phyloP scores from a whole-genome alignment of 1,140 invertebrate genomes.

The Steinernema khuongi region DNA sequence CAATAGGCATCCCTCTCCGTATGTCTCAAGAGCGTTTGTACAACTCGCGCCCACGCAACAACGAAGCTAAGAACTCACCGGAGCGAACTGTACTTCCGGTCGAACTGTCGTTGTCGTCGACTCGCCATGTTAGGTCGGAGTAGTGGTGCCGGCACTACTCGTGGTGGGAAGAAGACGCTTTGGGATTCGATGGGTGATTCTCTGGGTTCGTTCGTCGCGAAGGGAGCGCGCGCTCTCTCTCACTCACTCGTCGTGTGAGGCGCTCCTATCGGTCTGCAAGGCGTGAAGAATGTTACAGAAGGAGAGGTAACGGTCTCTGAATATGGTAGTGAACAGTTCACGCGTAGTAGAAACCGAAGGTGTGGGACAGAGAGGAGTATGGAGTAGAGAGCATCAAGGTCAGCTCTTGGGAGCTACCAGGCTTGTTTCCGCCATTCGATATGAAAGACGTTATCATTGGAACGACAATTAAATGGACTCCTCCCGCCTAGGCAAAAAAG shows the following conservation, averaged over 20 bases:
- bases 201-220: slow-evolving; percentile 10
- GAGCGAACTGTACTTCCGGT: slow-evolving; percentile 10
- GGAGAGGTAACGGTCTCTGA: not conserved
- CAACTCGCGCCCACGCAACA: not conserved
- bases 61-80: not conserved
- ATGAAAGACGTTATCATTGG: no score
- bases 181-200: not conserved
- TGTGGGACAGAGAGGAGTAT: no score
- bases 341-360: not conserved
- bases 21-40: slow-evolving; percentile 4
- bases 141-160: not conserved
- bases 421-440: no score
- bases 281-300: not conserved
- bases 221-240: slow-evolving; percentile 10
- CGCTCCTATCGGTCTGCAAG: slow-evolving; percentile 7
- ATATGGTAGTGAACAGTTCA: not conserved
- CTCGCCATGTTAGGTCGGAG: not conserved
- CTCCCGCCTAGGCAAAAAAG: no score
- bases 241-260: not conserved
- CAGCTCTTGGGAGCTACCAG: no score
- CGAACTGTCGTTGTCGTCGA: slow-evolving; percentile 13
- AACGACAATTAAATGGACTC: no score
- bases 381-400: no score
- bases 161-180: not conserved
- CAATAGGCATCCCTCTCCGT: not conserved